phyloP scores from a whole-genome alignment of 2,113 vertebrate species.

The Apodemus sylvaticus region DNA sequence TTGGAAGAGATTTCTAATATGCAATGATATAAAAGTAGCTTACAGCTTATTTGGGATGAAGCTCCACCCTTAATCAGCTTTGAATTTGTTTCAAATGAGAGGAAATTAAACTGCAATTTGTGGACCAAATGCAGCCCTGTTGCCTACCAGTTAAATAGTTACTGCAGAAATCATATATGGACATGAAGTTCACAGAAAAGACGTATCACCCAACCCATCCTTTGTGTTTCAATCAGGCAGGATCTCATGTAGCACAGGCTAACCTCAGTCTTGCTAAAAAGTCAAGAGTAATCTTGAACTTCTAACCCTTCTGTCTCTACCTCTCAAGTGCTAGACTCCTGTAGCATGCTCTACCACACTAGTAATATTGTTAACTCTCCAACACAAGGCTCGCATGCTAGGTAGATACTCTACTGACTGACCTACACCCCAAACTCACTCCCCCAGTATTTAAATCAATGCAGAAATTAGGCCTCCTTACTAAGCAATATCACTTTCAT shows the following conservation, averaged over 20 bases:
- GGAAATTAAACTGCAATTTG: neutral
- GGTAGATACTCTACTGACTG: neutral
- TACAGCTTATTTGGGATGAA: neutral
- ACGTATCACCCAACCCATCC: neutral
- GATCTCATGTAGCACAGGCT: neutral
- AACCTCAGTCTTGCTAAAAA: neutral
- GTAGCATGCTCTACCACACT: too few relatives aligned
- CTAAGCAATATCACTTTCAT: conserved; percentile 19
- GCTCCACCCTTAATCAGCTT: neutral
- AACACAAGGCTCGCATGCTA: neutral
- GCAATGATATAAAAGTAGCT: neutral
- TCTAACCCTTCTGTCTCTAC: neutral
- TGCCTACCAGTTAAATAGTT: neutral
- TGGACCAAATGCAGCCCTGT: neutral
- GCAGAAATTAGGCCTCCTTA: conserved; percentile 19
- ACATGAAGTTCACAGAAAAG: conserved; percentile 16
- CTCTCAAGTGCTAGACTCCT: too few relatives aligned
- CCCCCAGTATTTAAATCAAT: neutral
- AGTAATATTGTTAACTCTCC: neutral
- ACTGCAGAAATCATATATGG: neutral
- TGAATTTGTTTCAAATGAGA: neutral
- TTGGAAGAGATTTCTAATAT: conserved; percentile 24
- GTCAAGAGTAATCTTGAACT: neutral
- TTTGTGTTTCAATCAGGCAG: neutral
- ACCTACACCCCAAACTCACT: neutral